Base-by-base conservation (phyloP, 92 coral and sea anemone genomes). In the Palythoa grandiflora region DNA sequence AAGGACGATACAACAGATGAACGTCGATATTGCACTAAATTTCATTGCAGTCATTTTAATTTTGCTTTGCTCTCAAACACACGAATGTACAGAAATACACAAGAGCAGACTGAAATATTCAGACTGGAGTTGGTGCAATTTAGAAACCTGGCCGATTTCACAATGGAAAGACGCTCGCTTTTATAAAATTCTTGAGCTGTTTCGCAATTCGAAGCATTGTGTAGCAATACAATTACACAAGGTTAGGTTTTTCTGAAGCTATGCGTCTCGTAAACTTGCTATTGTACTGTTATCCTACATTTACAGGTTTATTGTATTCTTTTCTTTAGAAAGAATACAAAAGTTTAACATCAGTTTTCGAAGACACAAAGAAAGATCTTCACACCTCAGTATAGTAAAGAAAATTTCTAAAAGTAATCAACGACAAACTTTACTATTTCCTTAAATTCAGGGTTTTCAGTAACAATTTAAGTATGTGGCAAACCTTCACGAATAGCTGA, bases 1-100 rank as follows among this genome's bases (percentile, higher is more conserved):
- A 44, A 76, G 21, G 28, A 57, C 77, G 35, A 57, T 75, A 63
- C 66, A 87, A 20, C 83, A 53, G 44, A 74, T 21, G 17, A 44
- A 60, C 59, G 59, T 28, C 3, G 51, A 15, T 11, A 9, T 15
- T 12, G 63, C 68, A 35, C 28, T 1, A 77, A 36, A 52, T 2
- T n/a, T 21, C 12, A 38, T 12, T 9, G 53, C 13, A 53, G 8
- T 39, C 83, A 77, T 77, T 4, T 19, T 59, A 65, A 3, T 35
- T 12, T 63, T 61, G 1, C 70, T 63, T 17, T 63, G 36, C 9
- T 63, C 14, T 63, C 6, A 17, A 28, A 9, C 2, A 17, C 20
- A 17, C 10, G 20, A 63, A 63, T 44, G 3, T 0, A 44, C 50
- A 44, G 2, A 59, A 13, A 11, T 0, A 59, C 65, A 15, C 65